Conservation (phyloP, 2,113 vertebrate species). For the Tetrao urogallus region DNA sequence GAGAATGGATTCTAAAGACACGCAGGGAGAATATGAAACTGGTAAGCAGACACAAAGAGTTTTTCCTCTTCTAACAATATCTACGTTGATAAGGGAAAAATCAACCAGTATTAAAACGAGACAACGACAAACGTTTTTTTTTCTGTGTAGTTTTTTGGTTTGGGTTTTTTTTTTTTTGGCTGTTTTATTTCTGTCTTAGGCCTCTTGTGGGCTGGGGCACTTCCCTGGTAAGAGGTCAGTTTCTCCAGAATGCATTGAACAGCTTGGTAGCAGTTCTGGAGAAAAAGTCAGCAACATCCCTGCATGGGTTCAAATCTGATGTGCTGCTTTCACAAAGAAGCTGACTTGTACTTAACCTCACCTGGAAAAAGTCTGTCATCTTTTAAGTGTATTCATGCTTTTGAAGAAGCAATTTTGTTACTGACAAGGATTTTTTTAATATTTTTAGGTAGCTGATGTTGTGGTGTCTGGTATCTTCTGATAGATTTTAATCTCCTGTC, state of each 20-base stretch:
- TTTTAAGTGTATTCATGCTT: not conserved
- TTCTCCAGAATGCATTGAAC: not conserved
- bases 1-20: not conserved
- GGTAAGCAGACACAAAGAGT: not conserved
- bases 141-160: not conserved
- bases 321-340: not conserved
- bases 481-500: not conserved
- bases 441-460: not conserved
- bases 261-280: constrained; percentile 25
- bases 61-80: not conserved
- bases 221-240: not conserved
- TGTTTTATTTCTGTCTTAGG: not conserved
- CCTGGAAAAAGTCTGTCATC: not conserved
- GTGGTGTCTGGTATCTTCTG: not conserved
- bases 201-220: not conserved
- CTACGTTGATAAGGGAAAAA: not conserved
- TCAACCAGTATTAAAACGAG: not conserved
- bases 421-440: not conserved
- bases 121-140: not conserved
- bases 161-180: not conserved
- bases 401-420: not conserved
- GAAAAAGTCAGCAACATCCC: not conserved
- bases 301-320: not conserved
- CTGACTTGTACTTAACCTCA: not conserved
- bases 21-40: not conserved